Evolutionary conservation across 2,113 vertebrate genomes (phyloP), one percentile per base, ranked within the genome.

Genomic region (Polypterus senegalus): DNA sequence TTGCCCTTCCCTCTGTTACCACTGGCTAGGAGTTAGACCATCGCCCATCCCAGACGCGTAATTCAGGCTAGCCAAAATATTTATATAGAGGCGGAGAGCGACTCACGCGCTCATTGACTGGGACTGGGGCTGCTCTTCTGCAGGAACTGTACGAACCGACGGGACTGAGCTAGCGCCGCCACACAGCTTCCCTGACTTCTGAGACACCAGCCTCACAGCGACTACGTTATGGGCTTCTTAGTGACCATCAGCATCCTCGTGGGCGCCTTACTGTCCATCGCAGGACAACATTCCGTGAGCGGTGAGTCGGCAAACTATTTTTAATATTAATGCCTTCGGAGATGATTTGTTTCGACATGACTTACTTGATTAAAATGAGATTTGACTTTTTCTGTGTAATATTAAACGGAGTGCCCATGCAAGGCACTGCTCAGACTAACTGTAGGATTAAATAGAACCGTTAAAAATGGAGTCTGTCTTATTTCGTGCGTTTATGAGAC

Each of bases 41-140:
- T 82, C 77, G 83, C 85, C 84, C 84, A 82, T 79, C 85, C 83
- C 83, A 80, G 77, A 81, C 77, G 82, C 81, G 81, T 78, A 76
- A 83, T 80, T 81, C 80, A 78, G 76, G 82, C 81, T 73, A 70
- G 79, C 74, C 73, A 79, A 83, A 88, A 85, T 86, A 85, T 87
- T 83, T 88, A 84, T 83, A 82, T 75, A 78, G 84, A 83, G 82
- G 77, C 78, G 81, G 83, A 81, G 74, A 76, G 66, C 73, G 77
- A 79, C 80, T 80, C 80, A 80, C 80, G 78, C 80, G 71, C 75
- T 77, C 83, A 82, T 84, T 85, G 81, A 84, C 78, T 63, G 76
- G 66, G 74, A 78, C 63, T 68, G 76, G 69, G 70, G 71, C 77
- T 70, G 66, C 76, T 54, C 60, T 59, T 67, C 65, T 69, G 4